Base-by-base conservation (phyloP, 1,140 invertebrate species). In the Drosophila punjabiensis region DNA sequence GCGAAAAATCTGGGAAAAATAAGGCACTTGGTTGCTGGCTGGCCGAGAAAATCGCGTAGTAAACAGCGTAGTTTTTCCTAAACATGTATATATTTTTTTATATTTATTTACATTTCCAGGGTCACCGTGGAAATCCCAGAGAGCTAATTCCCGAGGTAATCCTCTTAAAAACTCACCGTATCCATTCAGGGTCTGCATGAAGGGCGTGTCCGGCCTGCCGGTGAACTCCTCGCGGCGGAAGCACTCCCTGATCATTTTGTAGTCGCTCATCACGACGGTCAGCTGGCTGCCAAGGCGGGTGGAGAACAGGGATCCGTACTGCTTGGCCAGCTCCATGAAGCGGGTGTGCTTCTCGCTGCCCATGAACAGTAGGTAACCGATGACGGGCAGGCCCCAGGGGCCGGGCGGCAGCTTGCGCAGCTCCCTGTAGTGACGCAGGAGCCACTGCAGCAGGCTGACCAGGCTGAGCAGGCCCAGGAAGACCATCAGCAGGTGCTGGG, bases 141-240 rank as follows among this genome's bases (percentile, higher is more conserved):
- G 16, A 16, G 13, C 20, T 8, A 8, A 4, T 2, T 11, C 53
- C 33, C 24, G 24, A 24, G 24, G 1, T 0, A 6, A 11, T 7
- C 14, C 5, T 3, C 2, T 1, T 3, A 8, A 8, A 6, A 13
- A 91, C 91, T 97, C 93, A 98, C 97, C 98, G 67, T 97, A 98
- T 82, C 97, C 97, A 85, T 96, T 97, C 32, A 98, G 94, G n/a
- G 98, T 96, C 79, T 96, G 95, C 94, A 96, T 97, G 81, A 98
- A 96, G 47, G 97, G 96, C 14, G 96, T 97, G 80, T 96, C 95
- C 16, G 98, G 98, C 58, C 97, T 95, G 32, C 96, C 97, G 69
- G 96, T 97, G 93, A 98, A 98, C 81, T 97, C 97, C 82, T 97
- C 96, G 18, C 95, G 95, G 0, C 96, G 94, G 92, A 98, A 98